A percentile compares a stretch with the other conserved stretches of the same genome.
Evolutionary conservation across 2,113 vertebrate species (phyloP).

Genomic region (Cervus canadensis): DNA sequence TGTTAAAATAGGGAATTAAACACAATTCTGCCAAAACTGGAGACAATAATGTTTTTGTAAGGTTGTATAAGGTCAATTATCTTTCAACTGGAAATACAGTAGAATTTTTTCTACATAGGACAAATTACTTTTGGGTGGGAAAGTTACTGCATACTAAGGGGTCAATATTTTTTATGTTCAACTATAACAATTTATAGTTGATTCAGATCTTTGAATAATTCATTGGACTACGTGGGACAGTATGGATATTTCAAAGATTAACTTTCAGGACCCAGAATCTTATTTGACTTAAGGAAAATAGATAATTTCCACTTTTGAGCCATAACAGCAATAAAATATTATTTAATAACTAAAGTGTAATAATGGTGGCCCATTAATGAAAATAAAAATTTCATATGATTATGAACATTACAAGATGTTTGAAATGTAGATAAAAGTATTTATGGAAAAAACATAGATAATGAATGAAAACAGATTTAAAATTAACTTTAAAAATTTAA

Average conservation of each 20-base stretch:
- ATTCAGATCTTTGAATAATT: not conserved
- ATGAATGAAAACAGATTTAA: not conserved
- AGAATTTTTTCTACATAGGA: not conserved
- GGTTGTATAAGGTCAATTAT: not conserved
- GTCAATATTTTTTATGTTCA: not conserved
- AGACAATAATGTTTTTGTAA: not conserved
- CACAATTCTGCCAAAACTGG: not conserved
- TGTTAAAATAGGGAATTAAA: not conserved
- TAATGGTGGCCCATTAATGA: not conserved
- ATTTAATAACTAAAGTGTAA: not conserved
- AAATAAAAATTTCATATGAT: not conserved
- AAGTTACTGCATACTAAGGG: not conserved
- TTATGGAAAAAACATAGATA: not conserved
- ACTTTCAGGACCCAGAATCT: not conserved
- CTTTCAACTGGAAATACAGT: not conserved
- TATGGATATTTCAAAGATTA: constrained; percentile 9
- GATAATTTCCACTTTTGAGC: not conserved
- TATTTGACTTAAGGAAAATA: not conserved
- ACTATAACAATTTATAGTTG: not conserved
- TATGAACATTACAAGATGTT: not conserved
- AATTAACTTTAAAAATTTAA: not conserved
- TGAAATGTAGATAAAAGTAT: not conserved
- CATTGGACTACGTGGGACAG: not conserved
- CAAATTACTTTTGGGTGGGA: not conserved
- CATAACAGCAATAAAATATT: not conserved